Percentiles rank a stretch among this genome's conserved stretches.
These are phyloP conservation scores for Rallus crepitans DNA, from an alignment of 2,797 vertebrate genomes.

Conservation along the genomic window DNA sequence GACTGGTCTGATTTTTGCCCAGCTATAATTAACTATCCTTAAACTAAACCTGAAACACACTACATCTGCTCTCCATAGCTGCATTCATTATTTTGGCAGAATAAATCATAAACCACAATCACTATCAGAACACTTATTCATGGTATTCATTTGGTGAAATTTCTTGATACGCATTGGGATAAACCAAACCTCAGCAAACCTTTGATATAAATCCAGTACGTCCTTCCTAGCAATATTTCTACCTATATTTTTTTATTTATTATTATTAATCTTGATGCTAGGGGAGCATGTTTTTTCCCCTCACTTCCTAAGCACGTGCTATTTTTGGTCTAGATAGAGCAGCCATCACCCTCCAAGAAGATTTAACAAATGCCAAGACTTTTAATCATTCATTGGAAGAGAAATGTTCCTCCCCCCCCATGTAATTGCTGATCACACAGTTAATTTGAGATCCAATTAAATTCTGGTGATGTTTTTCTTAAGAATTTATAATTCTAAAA, in stretches of 20 bases:
- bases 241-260: background rate
- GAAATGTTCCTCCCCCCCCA: background rate
- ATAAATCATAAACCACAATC: background rate
- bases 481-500: background rate
- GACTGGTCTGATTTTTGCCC: background rate
- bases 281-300: background rate
- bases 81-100: background rate
- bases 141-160: background rate
- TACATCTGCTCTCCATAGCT: background rate
- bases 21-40: background rate
- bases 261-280: background rate
- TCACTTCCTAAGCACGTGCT: background rate
- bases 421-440: background rate
- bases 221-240: background rate
- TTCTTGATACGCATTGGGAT: background rate
- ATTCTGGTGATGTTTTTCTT: slow-evolving; percentile 24
- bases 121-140: background rate
- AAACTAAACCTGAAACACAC: background rate
- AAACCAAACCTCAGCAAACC: background rate
- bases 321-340: background rate
- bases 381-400: background rate
- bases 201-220: background rate
- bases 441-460: background rate
- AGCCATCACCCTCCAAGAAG: background rate
- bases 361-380: slow-evolving; percentile 3